Evolutionary conservation across 1,140 invertebrate genomes (phyloP), one percentile per base, ranked within the genome.

Genomic region (Tribolium madens): DNA sequence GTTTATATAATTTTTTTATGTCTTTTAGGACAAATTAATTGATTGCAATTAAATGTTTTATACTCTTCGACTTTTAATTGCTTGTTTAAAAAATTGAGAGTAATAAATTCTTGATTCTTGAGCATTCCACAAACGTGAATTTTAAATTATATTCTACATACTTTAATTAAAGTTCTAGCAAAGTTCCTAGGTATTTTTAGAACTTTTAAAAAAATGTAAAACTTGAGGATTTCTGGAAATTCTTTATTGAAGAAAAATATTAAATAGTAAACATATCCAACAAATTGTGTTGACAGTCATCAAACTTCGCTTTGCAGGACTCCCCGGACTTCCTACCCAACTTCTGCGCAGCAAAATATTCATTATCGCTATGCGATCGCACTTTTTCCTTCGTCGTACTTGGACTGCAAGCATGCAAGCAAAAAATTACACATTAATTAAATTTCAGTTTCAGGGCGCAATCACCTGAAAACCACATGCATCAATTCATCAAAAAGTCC

Each of bases 401-500:
- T 33, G 92, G 92, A 4, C 90, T 91, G 48, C 21, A 36, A 68
- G 77, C 10, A 52, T 91, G 48, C 21, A 36, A 68, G 77, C 10
- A 52, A 10, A 57, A 64, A 64, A 31, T 42, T 26, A 26, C 21
- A 26, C 21, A 42, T 42, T 42, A 26, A 10, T 14, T n/a, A 6
- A 64, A 21, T 4, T 18, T 33, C 1, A 68, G 2, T 33, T 33
- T n/a, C 6, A 42, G 46, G 18, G 12, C 3, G 14, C 9, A 69
- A 89, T 90, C 86, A 92, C 91, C 91, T 92, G 80, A 94, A 88
- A 76, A 94, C 84, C 78, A 91, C 88, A 82, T 93, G 91, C 18
- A 93, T 84, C 76, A 94, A 87, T 87, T 94, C 90, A 10, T 90
- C 91, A 78, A 92, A 84, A 69, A 94, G 87, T n/a, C 92, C 91